Percentiles rank a stretch among this genome's conserved stretches.
phyloP scores from a whole-genome alignment of 1,140 invertebrate genomes.

The Drosophila azteca region DNA sequence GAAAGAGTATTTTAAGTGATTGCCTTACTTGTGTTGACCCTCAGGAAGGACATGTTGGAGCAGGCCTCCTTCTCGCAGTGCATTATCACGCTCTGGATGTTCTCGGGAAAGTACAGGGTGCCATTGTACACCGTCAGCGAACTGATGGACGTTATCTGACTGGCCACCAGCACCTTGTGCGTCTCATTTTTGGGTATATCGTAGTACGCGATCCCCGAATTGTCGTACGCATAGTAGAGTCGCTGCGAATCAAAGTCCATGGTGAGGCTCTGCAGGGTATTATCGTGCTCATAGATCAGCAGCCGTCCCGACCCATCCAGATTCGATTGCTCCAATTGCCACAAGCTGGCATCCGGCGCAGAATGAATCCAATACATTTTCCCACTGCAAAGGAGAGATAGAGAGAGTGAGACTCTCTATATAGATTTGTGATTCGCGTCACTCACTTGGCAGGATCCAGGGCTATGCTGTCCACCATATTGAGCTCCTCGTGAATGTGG shows the following conservation, averaged over 20 bases:
- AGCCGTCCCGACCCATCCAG: conserved; percentile 87
- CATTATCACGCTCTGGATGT: conserved; percentile 77
- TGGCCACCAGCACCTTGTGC: conserved; percentile 59
- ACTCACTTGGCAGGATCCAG: conserved; percentile 87
- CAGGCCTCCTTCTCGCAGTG: conserved; percentile 78
- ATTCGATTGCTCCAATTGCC: conserved; percentile 86
- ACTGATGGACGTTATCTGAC: conserved; percentile 70
- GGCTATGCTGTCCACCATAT: conserved; percentile 85
- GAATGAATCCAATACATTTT: conserved; percentile 87
- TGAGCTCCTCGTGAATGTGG: conserved; percentile 71
- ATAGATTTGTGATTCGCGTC: too few relatives aligned
- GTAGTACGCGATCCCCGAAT: conserved; percentile 87
- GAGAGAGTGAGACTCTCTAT: not conserved
- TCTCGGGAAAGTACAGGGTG: conserved; percentile 78
- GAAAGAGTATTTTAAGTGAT: too few relatives aligned
- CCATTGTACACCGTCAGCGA: conserved; percentile 82
- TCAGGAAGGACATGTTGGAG: conserved; percentile 70
- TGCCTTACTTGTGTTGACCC: conserved; percentile 86
- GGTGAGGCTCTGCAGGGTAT: conserved; percentile 85
- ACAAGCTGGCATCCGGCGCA: conserved; percentile 70
- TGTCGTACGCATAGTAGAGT: conserved; percentile 89
- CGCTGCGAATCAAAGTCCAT: conserved; percentile 86
- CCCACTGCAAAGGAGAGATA: conserved; percentile 84
- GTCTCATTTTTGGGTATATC: conserved; percentile 85
- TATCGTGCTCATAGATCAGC: conserved; percentile 61